A percentile compares a stretch with the other conserved stretches of the same genome.
Evolutionary conservation across 1,140 invertebrate genomes (phyloP).

Genomic region (Campoletis sonorensis): DNA sequence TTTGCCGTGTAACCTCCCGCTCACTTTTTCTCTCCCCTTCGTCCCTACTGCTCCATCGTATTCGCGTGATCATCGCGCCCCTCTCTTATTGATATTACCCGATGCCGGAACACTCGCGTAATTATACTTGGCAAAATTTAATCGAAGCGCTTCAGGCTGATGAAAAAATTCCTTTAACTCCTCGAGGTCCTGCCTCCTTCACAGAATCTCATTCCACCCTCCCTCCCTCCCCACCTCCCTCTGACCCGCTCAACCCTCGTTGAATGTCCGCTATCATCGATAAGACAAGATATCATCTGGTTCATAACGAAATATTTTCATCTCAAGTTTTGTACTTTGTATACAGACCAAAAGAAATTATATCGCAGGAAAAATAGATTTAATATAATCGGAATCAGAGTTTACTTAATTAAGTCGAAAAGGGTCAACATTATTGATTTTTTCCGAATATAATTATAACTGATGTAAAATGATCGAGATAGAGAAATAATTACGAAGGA

Average conservation of each 20-base stretch:
- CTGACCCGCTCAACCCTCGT: not conserved
- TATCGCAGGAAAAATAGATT: not conserved
- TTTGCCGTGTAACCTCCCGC: constrained; percentile 13
- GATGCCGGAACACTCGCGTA: constrained; percentile 57
- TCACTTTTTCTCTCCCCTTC: not conserved
- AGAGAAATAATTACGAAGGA: no score
- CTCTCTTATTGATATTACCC: not conserved
- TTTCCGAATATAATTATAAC: no score
- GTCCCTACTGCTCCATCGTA: no score
- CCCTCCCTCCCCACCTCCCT: constrained; percentile 20
- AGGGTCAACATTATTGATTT: no score
- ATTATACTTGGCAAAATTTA: constrained; percentile 72
- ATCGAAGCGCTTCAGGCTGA: constrained; percentile 65
- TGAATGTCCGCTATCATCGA: constrained; percentile 59
- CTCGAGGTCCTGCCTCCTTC: not conserved
- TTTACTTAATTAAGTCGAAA: no score
- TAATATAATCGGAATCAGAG: no score
- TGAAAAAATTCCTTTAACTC: constrained; percentile 68
- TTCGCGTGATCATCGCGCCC: not conserved
- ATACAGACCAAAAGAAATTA: not conserved
- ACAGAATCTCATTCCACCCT: not conserved
- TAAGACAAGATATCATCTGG: constrained; percentile 64
- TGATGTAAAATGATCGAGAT: no score
- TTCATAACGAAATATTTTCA: constrained; percentile 64
- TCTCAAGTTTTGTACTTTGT: constrained; percentile 45